These are phyloP conservation scores for Acholoe squamosa DNA, from an alignment of 2,888 invertebrate species.

Conservation along the genomic window DNA sequence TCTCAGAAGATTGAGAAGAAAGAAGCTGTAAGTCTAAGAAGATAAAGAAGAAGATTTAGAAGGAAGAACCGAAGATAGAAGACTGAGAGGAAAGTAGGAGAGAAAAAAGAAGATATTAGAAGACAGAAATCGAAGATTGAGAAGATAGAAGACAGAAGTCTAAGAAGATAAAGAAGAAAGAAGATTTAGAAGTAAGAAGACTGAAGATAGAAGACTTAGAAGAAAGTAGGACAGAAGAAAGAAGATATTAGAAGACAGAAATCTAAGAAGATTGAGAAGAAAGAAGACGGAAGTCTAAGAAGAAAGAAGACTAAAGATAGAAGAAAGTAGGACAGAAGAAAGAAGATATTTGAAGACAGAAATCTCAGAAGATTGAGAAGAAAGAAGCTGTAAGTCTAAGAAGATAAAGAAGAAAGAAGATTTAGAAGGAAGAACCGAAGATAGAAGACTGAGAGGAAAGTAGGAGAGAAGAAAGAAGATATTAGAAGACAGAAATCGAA, in stretches of 20 bases:
- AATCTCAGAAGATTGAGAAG: neutral
- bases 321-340: neutral
- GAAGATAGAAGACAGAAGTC: neutral
- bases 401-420: neutral
- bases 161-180: too few species aligned
- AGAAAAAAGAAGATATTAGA: neutral
- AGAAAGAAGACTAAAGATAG: neutral
- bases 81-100: neutral
- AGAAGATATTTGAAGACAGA: neutral
- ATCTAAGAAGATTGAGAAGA: slow-evolving; percentile 34
- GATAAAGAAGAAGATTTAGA: slow-evolving; percentile 9
- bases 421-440: neutral
- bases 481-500: neutral
- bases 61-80: slow-evolving; percentile 20
- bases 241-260: neutral
- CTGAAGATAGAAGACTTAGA: too few species aligned
- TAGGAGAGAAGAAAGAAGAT: too few species aligned
- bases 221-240: too few species aligned
- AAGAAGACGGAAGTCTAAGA: neutral
- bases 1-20: too few species aligned
- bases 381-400: neutral
- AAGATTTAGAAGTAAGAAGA: too few species aligned
- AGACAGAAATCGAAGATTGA: neutral
- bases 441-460: neutral
- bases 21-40: too few species aligned